Percentiles rank a stretch among this genome's conserved stretches.
These are phyloP conservation scores for Orchesellides sinensis DNA, from an alignment of 2,888 invertebrate species.

Conservation along the genomic window DNA sequence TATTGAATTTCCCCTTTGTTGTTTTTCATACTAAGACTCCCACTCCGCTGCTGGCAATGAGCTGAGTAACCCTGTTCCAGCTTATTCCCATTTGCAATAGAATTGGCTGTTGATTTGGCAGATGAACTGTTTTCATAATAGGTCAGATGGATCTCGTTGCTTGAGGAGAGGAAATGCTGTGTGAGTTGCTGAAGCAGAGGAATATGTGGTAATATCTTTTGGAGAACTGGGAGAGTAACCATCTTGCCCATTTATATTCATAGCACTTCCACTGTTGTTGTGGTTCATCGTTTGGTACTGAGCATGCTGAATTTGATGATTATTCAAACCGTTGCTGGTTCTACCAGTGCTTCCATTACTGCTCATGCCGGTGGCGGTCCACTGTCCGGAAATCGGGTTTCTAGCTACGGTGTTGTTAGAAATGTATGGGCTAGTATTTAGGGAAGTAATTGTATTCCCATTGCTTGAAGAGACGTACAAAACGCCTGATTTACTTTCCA, in stretches of 20 bases:
- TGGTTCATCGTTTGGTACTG: constrained; percentile 31
- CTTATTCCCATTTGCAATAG: constrained; percentile 16
- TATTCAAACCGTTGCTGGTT: constrained; percentile 3
- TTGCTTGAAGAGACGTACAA: constrained; percentile 26
- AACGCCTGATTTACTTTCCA: constrained; percentile 50
- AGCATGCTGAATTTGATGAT: constrained; percentile 6
- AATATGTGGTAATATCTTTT: neutral
- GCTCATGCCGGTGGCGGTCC: constrained; percentile 13
- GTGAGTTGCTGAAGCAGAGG: constrained; percentile 1
- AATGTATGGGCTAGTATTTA: constrained; percentile 18
- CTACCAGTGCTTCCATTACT: constrained; percentile 11
- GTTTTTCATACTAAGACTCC: neutral
- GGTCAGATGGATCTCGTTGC: constrained; percentile 37
- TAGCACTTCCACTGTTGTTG: neutral
- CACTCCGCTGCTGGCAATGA: constrained; percentile 18
- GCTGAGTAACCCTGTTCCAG: neutral
- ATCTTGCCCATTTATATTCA: constrained; percentile 40
- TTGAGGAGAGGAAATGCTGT: neutral
- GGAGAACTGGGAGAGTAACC: neutral
- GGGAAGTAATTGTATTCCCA: constrained; percentile 1
- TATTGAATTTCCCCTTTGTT: constrained; percentile 3
- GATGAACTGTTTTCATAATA: constrained; percentile 11
- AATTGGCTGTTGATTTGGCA: neutral
- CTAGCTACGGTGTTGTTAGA: neutral
- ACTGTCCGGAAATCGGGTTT: constrained; percentile 39